Evolutionary conservation across 1,140 invertebrate species (phyloP), one percentile per base, ranked within the genome.

Genomic region (Danaus melanippus): DNA sequence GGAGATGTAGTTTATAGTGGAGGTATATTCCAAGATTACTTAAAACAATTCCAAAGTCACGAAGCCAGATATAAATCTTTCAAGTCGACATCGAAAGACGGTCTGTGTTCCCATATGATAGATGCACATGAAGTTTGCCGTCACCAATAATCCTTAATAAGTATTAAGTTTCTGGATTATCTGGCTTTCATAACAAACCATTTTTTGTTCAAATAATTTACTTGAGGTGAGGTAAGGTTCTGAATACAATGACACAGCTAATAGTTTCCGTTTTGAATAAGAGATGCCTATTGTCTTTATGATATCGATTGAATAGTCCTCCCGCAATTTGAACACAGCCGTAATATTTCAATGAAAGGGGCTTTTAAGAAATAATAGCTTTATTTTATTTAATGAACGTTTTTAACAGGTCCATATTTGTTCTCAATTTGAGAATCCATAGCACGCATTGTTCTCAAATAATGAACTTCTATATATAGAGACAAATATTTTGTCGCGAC

Each of bases 221-320:
- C 71, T 74, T 67, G 21, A 32, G 66, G 65, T 59, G 71, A 79
- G 77, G 72, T 75, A 72, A 81, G 79, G 73, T 72, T 54, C 66
- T 60, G 76, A 80, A 82, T 73, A 86, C 82, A 86, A 84, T 86
- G 70, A 76, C 69, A 63, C 74, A 55, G 64, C 74, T 86, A 86
- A 86, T 79, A 84, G 82, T 86, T 86, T 84, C 82, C 82, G 82
- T 81, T 84, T 79, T 77, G 78, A 82, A 81, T 80, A 81, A 79
- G 76, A 78, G 76, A 79, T 77, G 74, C 56, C 79, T 63, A 84
- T 85, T 85, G 80, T 85, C 73, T 85, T 62, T 68, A 64, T 71
- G 66, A 74, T 84, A 82, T 85, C 83, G 82, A 83, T 83, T 82
- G 75, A 74, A 64, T 74, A 64, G 70, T 76, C 65, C 67, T 77